Base-by-base conservation (phyloP, 2,113 vertebrate species). In the Otus sunia region DNA sequence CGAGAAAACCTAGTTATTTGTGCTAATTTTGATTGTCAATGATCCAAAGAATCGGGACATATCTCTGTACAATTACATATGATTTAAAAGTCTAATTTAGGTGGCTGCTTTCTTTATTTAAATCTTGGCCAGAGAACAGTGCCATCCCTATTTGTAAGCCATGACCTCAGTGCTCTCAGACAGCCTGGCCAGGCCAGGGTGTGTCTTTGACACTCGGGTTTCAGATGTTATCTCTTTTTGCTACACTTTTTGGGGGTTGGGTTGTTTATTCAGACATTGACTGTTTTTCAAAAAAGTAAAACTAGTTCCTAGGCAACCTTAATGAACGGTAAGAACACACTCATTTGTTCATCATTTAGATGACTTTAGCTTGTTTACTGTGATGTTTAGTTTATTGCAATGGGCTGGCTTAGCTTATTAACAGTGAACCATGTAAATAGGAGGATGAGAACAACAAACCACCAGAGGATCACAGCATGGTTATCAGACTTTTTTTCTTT, bases 281-380 rank as follows among this genome's bases (percentile, higher is more conserved):
- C 39, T 94, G 79, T 77, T 91, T 86, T 79, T 92, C 37, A 64
- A 62, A 94, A 88, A 91, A 93, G 68, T 81, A 56, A 78, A 88
- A 67, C 21, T 90, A 67, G 59, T 86, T 91, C 53, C 86, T 90
- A 96, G 74, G 90, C 76, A 96, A 94, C 90, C 66, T 87, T 95
- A 91, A 97, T 93, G 91, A 97, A 94, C 0, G 3, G 58, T 78
- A 68, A 88, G 81, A 79, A 90, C 81, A 83, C 0, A 0, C 78
- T 83, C 37, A 32, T 72, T 96, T 81, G 47, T 86, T 69, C 25
- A 36, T 91, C 64, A 90, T 72, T 96, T 75, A 92, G 87, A 81
- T 86, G 18, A 55, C n/a, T 84, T 96, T 62, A 76, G 59, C 83
- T 95, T 94, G 72, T 96, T 93, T 93, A 86, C 56, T 41, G 76